Conservation (phyloP, 2,113 vertebrate species). For the Anguilla japonica region DNA sequence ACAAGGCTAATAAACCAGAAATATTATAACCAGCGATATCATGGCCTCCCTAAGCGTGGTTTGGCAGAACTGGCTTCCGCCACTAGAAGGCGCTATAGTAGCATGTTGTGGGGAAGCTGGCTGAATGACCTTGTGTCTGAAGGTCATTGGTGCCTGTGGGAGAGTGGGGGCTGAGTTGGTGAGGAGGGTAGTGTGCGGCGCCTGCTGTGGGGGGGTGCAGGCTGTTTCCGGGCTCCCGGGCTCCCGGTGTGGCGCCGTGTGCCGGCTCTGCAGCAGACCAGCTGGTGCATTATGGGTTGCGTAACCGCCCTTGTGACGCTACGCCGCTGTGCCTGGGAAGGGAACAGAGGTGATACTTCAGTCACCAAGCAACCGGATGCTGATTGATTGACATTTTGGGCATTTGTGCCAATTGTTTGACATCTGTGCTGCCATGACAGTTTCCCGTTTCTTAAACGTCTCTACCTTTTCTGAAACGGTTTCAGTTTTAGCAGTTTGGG, state of each 20-base stretch:
- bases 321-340: too few species aligned
- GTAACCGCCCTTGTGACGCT: background rate
- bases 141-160: background rate
- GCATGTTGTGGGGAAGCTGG: background rate
- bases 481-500: too few species aligned
- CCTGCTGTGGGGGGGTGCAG: background rate
- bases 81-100: background rate
- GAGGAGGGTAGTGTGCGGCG: too few species aligned
- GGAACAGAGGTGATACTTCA: too few species aligned
- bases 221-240: conserved; percentile 17
- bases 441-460: too few species aligned
- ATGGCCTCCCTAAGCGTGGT: too few species aligned
- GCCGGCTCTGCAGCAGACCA: background rate
- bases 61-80: background rate
- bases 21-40: too few species aligned
- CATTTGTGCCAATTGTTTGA: too few species aligned
- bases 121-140: background rate
- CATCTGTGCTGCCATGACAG: too few species aligned
- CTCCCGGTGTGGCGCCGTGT: background rate
- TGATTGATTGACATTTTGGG: too few species aligned
- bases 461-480: background rate
- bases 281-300: background rate
- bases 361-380: too few species aligned
- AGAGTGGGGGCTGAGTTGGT: background rate
- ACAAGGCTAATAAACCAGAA: too few species aligned